These are phyloP conservation scores for Leptothorax acervorum DNA, from an alignment of 2,888 invertebrate genomes.

Conservation along the genomic window DNA sequence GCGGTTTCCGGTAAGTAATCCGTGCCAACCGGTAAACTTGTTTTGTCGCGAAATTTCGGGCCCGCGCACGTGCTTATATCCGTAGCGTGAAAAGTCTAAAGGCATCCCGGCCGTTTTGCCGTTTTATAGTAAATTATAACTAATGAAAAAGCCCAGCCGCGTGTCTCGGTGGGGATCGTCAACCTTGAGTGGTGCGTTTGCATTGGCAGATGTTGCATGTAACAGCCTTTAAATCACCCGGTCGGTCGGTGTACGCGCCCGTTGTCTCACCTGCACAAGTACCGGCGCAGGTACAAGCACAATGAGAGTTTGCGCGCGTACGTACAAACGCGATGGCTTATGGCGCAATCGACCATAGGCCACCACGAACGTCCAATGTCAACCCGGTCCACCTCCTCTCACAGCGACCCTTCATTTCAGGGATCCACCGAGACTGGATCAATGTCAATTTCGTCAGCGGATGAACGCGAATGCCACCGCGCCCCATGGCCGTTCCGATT, in stretches of 20 bases:
- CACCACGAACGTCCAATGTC: conserved; percentile 73
- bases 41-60: conserved; percentile 3
- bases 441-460: conserved; percentile 80
- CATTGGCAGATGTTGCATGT: conserved; percentile 85
- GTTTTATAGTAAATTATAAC: conserved; percentile 86
- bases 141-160: conserved; percentile 78
- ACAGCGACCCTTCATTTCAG: conserved; percentile 66
- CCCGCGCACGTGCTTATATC: conserved; percentile 68
- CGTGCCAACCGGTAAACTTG: conserved; percentile 13
- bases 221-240: conserved; percentile 83
- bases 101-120: conserved; percentile 82
- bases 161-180: conserved; percentile 75
- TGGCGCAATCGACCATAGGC: conserved; percentile 69
- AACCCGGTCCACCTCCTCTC: conserved; percentile 57
- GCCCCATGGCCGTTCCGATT: conserved; percentile 26
- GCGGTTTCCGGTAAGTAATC: conserved; percentile 9
- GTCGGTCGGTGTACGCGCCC: conserved; percentile 58
- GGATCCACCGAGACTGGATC: conserved; percentile 72
- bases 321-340: conserved; percentile 5
- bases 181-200: conserved; percentile 85
- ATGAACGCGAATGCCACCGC: conserved; percentile 47
- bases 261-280: conserved; percentile 69
- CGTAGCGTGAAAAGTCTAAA: conserved; percentile 81
- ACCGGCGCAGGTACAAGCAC: conserved; percentile 21
- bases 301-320: conserved; percentile 35